Base-by-base conservation (phyloP, 1,140 invertebrate genomes). In the Zaprionus africanus region DNA sequence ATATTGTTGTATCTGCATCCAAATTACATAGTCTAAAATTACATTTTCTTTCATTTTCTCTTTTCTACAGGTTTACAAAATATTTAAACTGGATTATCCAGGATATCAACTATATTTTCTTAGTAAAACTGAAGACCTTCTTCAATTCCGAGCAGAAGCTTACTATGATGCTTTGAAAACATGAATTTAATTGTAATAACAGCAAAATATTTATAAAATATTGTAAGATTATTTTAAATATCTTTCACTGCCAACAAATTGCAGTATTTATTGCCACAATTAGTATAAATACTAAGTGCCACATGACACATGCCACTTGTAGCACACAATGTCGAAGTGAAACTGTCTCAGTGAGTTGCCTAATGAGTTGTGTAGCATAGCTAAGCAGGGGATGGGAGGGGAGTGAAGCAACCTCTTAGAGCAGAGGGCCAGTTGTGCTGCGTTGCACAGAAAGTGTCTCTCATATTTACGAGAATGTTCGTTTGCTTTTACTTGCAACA, bases 401-500 rank as follows among this genome's bases (percentile, higher is more conserved):
- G 22, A 11, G 24, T 28, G 38, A 49, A 0, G 38, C 2, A 4
- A 31, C 13, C 38, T 13, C 4, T 4, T 1, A 41, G 4, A 41
- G 13, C 38, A n/a, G 38, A 2, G 13, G 26, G 13, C 7, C 49
- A 36, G 65, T 59, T 57, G 51, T 22, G 11, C 34, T 28, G 7
- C 19, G 34, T n/a, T 38, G 28, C 38, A 53, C 7, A 12, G n/a
- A 58, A 59, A 43, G 34, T 53, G 53, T 63, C 62, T 68, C 43
- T 60, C 64, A 66, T 66, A 66, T 66, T 66, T 66, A 66, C 54
- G 64, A 66, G 64, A 31, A 83, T 87, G 83, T 83, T 56, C 54
- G 17, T 73, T 81, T 76, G 58, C 78, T 84, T 90, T 88, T 74
- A 81, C 78, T 76, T 72, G 68, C 36, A 63, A 81, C 84, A 84